A percentile compares a stretch with the other conserved stretches of the same genome.
These are phyloP conservation scores for Encarsia formosa DNA, from an alignment of 2,888 invertebrate genomes.

Conservation along the genomic window DNA sequence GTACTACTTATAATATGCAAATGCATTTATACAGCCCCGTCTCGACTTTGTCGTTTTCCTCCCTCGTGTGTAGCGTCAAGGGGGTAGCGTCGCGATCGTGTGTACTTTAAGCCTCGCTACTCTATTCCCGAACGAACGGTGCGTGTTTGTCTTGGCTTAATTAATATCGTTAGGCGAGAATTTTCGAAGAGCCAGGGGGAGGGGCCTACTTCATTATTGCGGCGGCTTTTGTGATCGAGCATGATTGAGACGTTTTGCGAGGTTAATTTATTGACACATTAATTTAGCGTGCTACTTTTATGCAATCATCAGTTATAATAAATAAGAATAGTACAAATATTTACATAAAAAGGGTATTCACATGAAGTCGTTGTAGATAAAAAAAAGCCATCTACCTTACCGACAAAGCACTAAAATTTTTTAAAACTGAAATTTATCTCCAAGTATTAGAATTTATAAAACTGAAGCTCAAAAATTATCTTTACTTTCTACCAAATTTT, in stretches of 20 bases:
- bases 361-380: too few species aligned
- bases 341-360: too few species aligned
- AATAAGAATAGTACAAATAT: too few species aligned
- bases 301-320: too few species aligned
- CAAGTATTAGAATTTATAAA: too few species aligned
- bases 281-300: too few species aligned
- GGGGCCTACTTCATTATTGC: slow-evolving; percentile 11
- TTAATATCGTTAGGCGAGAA: slow-evolving; percentile 37
- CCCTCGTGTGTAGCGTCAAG: not conserved
- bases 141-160: slow-evolving; percentile 36
- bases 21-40: slow-evolving; percentile 32
- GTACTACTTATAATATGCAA: slow-evolving; percentile 52
- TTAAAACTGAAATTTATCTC: too few species aligned
- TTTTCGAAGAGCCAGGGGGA: not conserved
- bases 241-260: slow-evolving; percentile 12
- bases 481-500: too few species aligned
- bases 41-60: slow-evolving; percentile 24
- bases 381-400: too few species aligned
- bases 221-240: not conserved
- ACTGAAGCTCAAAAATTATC: too few species aligned
- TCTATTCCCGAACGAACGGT: slow-evolving; percentile 15
- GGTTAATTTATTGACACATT: too few species aligned
- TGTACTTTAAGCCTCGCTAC: slow-evolving; percentile 17
- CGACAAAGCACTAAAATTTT: too few species aligned
- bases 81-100: slow-evolving; percentile 4